These are phyloP conservation scores for Cochlearius cochlearius DNA, from an alignment of 2,113 vertebrate species.

Conservation along the genomic window DNA sequence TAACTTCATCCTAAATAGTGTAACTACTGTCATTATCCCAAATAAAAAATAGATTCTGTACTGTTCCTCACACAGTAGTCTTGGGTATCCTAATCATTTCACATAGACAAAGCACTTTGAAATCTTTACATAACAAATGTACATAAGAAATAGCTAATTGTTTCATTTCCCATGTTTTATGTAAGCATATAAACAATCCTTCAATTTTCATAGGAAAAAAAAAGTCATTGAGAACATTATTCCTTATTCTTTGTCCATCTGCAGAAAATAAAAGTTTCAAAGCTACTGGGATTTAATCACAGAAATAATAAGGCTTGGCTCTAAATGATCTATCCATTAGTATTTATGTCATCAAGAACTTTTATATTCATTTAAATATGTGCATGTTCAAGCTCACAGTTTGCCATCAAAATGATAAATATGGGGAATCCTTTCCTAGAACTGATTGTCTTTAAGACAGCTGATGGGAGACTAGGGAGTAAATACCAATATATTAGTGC, in stretches of 20 bases:
- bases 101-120: background rate
- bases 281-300: background rate
- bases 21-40: background rate
- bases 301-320: background rate
- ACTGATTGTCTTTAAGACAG: background rate
- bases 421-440: background rate
- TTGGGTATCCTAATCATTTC: background rate
- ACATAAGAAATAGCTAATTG: background rate
- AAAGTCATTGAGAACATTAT: background rate
- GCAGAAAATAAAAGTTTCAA: background rate
- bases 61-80: background rate
- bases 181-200: background rate
- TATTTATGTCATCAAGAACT: background rate
- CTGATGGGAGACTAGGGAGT: rapidly evolving
- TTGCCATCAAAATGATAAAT: background rate
- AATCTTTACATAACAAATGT: background rate
- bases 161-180: background rate
- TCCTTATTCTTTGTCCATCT: background rate
- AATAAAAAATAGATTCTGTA: background rate
- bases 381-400: background rate
- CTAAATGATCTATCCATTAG: background rate
- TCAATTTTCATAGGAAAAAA: background rate
- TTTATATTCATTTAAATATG: background rate
- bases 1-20: background rate
- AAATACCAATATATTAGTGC: background rate